phyloP scores from a whole-genome alignment of 2,888 invertebrate genomes.

The Spodoptera picta region DNA sequence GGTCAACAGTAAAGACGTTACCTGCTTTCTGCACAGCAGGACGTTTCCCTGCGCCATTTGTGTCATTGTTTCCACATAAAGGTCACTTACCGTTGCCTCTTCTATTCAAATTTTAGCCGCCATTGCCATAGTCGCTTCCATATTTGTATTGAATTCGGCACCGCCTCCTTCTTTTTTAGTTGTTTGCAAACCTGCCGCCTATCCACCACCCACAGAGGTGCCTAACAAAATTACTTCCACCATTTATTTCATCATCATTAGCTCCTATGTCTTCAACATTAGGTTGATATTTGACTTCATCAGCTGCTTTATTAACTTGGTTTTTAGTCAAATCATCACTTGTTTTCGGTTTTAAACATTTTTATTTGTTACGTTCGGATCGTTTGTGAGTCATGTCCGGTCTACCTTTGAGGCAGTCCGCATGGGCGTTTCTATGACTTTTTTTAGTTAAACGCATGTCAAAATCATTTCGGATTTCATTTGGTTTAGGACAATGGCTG shows the following conservation, averaged over 20 bases:
- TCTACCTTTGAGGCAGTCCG: conserved; percentile 75
- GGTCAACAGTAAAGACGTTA: conserved; percentile 82
- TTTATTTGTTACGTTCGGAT: conserved; percentile 75
- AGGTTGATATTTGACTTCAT: conserved; percentile 50
- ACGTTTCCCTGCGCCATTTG: conserved; percentile 74
- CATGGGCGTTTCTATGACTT: conserved; percentile 68
- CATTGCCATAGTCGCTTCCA: conserved; percentile 56
- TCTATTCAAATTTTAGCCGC: conserved; percentile 70
- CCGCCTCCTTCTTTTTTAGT: conserved; percentile 74
- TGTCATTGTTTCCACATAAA: conserved; percentile 73
- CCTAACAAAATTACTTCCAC: conserved; percentile 50
- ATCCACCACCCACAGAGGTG: conserved; percentile 80
- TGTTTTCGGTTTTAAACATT: conserved; percentile 70
- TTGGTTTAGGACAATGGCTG: conserved; percentile 56
- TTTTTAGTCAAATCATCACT: conserved; percentile 69
- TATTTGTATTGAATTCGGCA: conserved; percentile 71
- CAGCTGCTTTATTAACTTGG: conserved; percentile 30
- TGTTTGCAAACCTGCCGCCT: conserved; percentile 86
- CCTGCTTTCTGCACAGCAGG: conserved; percentile 76
- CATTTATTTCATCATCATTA: conserved; percentile 20
- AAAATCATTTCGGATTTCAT: conserved; percentile 71
- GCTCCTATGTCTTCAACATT: conserved; percentile 16
- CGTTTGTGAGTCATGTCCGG: conserved; percentile 79
- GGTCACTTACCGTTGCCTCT: conserved; percentile 77
- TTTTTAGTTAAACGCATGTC: conserved; percentile 66